Evolutionary conservation across 2,888 invertebrate genomes (phyloP).

Genomic region (Neoaliturus tenellus): DNA sequence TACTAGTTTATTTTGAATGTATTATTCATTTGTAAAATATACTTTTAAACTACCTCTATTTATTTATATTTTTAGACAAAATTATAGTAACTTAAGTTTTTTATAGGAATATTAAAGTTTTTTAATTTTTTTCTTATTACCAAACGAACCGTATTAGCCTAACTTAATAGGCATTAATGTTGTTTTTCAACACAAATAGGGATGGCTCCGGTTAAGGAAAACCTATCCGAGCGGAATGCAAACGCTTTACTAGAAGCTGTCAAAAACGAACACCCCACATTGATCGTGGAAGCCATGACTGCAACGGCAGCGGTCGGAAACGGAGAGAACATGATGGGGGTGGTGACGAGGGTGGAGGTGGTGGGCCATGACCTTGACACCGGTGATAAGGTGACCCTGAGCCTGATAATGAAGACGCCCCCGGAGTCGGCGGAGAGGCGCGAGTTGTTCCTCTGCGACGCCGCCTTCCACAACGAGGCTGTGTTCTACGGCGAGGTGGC

Average conservation of each 20-base stretch:
- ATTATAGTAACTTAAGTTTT: not conserved
- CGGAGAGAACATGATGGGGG: slow-evolving; percentile 16
- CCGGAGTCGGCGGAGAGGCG: slow-evolving; percentile 57
- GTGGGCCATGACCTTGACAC: not conserved
- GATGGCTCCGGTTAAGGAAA: not conserved
- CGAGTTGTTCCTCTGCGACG: slow-evolving; percentile 62
- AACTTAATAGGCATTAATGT: not conserved
- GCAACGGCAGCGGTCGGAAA: not conserved
- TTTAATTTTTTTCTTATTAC: too few relatives aligned
- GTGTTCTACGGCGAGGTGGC: slow-evolving; percentile 61
- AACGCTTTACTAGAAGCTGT: not conserved
- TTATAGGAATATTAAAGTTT: too few relatives aligned
- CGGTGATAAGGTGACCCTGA: not conserved
- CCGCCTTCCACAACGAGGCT: slow-evolving; percentile 63
- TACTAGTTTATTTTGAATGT: too few relatives aligned
- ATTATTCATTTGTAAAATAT: not conserved
- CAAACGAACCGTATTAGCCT: too few relatives aligned
- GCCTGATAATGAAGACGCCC: slow-evolving; percentile 62
- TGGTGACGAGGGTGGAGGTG: not conserved
- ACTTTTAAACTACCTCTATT: not conserved
- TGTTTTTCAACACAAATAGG: not conserved
- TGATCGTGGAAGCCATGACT: not conserved
- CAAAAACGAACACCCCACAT: not conserved
- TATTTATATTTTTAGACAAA: not conserved
- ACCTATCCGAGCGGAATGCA: not conserved